Conservation (phyloP, 2,797 vertebrate species). For the Acipenser ruthenus region DNA sequence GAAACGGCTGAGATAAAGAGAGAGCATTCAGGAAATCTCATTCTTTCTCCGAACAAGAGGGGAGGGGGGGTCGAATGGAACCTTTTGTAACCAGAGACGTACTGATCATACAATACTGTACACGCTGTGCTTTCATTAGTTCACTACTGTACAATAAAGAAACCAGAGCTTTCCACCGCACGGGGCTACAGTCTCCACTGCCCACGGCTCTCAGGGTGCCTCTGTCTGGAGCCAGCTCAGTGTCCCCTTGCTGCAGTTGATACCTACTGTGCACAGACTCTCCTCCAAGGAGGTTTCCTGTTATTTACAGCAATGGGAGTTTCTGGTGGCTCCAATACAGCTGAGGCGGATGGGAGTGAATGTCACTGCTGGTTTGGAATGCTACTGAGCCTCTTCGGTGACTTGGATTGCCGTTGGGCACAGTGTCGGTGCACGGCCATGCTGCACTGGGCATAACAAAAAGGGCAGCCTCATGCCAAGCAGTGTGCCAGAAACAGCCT, state of each 20-base stretch:
- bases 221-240: no score
- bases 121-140: conserved; percentile 27
- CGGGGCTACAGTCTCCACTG: no score
- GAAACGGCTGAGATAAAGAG: conserved; percentile 10
- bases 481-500: conserved; percentile 2
- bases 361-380: no score
- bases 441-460: neutral
- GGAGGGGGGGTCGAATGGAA: conserved; percentile 9
- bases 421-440: neutral
- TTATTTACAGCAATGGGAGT: no score
- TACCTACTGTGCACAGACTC: no score
- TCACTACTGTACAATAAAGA: conserved; percentile 32
- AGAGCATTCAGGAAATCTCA: conserved; percentile 16
- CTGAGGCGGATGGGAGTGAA: no score
- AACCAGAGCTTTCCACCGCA: neutral
- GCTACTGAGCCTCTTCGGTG: no score
- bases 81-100: conserved; percentile 35
- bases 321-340: no score
- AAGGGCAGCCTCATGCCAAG: conserved; percentile 1
- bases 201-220: no score
- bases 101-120: conserved; percentile 24
- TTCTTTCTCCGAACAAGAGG: neutral
- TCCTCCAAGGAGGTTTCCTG: no score
- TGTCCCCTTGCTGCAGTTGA: no score
- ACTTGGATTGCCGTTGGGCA: no score